Evolutionary conservation across 2,113 vertebrate species (phyloP).

Genomic region (Seriola quinqueradiata): DNA sequence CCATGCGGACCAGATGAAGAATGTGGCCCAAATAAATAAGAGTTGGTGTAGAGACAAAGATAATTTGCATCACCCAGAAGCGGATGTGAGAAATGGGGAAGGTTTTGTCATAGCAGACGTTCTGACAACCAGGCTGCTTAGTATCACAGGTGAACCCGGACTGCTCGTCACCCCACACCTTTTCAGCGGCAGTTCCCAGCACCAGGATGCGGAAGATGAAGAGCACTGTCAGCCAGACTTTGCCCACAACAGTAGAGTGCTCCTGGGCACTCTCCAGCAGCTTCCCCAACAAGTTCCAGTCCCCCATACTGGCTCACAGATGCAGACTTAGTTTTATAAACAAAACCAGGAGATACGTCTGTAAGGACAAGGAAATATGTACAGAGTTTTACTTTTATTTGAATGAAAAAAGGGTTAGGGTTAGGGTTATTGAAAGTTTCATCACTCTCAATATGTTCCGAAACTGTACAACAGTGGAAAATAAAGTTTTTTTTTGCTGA

Average conservation of each 20-base stretch:
- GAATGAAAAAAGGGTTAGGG: not conserved
- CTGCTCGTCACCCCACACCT: constrained; percentile 91
- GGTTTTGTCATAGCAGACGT: constrained; percentile 91
- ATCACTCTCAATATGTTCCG: not conserved
- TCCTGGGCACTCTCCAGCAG: constrained; percentile 91
- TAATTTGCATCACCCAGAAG: constrained; percentile 96
- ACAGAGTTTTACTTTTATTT: not conserved
- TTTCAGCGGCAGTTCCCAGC: constrained; percentile 88
- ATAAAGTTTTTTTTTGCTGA: too few species aligned
- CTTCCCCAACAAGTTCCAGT: constrained; percentile 90
- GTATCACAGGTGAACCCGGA: constrained; percentile 92
- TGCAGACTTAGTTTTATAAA: constrained; percentile 39
- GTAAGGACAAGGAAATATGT: not conserved
- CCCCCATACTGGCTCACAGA: constrained; percentile 84
- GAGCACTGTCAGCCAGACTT: constrained; percentile 92
- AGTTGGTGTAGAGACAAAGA: constrained; percentile 91
- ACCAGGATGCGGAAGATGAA: constrained; percentile 92
- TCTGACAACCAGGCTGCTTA: constrained; percentile 92
- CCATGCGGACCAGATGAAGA: constrained; percentile 89
- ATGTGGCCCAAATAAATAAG: constrained; percentile 92
- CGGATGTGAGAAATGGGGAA: constrained; percentile 94
- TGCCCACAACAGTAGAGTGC: constrained; percentile 91
- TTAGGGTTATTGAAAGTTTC: too few species aligned
- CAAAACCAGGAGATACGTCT: constrained; percentile 57
- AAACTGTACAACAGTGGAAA: not conserved